These are phyloP conservation scores for Coenonympha arcania DNA, from an alignment of 2,888 invertebrate species.

Conservation along the genomic window DNA sequence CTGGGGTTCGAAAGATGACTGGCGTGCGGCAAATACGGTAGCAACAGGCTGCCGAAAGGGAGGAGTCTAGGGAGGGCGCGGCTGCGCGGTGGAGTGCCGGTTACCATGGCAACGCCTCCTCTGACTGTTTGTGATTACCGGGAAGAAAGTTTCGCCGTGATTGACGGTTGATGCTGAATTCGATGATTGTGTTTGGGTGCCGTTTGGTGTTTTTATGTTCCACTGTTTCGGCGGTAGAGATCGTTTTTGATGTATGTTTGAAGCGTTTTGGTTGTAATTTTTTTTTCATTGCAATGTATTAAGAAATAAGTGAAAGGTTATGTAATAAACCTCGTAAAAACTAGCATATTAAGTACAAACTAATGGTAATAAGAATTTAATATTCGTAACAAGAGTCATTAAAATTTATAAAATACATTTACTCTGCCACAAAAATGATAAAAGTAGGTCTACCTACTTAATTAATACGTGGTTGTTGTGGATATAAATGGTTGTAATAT, in stretches of 20 bases:
- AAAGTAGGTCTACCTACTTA: no score
- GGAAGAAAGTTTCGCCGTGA: slow-evolving; percentile 49
- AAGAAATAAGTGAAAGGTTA: neutral
- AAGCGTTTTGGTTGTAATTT: no score
- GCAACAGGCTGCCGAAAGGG: slow-evolving; percentile 68
- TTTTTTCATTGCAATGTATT: no score
- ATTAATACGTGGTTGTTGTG: no score
- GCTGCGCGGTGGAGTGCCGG: slow-evolving; percentile 53
- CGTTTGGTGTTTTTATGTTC: slow-evolving; percentile 21
- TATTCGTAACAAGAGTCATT: no score
- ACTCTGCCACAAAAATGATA: no score
- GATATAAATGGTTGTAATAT: no score
- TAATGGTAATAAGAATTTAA: no score
- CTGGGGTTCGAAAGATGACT: slow-evolving; percentile 49
- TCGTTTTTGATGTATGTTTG: no score
- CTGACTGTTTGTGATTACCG: slow-evolving; percentile 62
- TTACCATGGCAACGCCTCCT: slow-evolving; percentile 68
- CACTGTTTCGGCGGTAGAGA: neutral
- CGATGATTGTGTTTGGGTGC: slow-evolving; percentile 44
- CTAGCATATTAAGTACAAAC: no score
- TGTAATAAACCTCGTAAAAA: no score
- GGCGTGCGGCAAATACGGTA: slow-evolving; percentile 52
- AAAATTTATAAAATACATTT: no score
- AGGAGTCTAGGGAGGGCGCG: slow-evolving; percentile 51
- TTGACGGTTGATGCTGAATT: slow-evolving; percentile 55